Evolutionary conservation across 2,888 invertebrate genomes (phyloP).

Genomic region (Sclerodermus sp.): DNA sequence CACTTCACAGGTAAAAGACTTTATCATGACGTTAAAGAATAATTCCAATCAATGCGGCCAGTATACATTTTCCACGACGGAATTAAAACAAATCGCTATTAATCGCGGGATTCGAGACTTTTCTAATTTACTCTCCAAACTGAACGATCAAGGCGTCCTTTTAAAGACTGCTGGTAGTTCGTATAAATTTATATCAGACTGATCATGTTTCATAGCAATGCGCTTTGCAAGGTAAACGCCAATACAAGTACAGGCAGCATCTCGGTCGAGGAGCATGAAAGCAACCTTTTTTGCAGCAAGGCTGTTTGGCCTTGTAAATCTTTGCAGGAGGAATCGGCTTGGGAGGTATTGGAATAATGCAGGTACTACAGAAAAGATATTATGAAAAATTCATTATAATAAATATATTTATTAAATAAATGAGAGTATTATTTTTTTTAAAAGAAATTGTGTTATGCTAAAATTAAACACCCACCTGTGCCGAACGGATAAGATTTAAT

Average conservation of each 20-base stretch:
- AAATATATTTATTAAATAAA: neutral
- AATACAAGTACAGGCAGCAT: slow-evolving; percentile 34
- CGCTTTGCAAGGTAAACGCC: slow-evolving; percentile 39
- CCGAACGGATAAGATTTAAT: slow-evolving; percentile 27
- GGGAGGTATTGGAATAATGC: slow-evolving; percentile 29
- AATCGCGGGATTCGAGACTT: slow-evolving; percentile 58
- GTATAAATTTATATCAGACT: slow-evolving; percentile 67
- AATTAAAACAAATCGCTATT: slow-evolving; percentile 74
- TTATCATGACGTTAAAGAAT: slow-evolving; percentile 53
- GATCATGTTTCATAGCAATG: slow-evolving; percentile 37
- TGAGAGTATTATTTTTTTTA: slow-evolving; percentile 6
- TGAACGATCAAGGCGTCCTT: slow-evolving; percentile 85
- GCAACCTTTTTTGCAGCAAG: slow-evolving; percentile 32
- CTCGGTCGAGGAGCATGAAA: slow-evolving; percentile 29
- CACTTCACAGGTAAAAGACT: slow-evolving; percentile 68
- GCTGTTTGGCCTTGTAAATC: slow-evolving; percentile 25
- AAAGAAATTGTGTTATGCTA: neutral
- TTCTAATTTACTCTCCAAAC: slow-evolving; percentile 70
- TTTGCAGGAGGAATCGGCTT: slow-evolving; percentile 15
- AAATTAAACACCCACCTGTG: slow-evolving; percentile 19
- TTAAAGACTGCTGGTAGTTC: slow-evolving; percentile 77
- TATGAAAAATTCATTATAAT: slow-evolving; percentile 1
- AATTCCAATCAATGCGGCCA: slow-evolving; percentile 58
- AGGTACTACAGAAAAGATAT: slow-evolving; percentile 19
- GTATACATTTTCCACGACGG: slow-evolving; percentile 73